Base-by-base conservation (phyloP, 1,140 invertebrate genomes). In the Drosophila willistoni region DNA sequence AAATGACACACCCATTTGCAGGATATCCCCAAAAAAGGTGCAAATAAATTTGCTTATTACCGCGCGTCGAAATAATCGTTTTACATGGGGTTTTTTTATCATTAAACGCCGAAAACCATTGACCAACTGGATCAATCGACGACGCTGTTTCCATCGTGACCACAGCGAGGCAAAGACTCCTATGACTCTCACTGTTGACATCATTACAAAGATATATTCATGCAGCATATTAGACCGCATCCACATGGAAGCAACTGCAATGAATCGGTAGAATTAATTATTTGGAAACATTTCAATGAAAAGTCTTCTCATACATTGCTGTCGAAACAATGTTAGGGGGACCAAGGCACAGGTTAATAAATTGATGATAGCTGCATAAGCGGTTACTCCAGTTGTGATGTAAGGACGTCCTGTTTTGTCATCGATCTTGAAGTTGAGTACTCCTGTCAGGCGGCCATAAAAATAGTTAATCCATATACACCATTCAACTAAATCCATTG, bases 401-500 rank as follows among this genome's bases (percentile, higher is more conserved):
- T n/a, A 34, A 1, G 59, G 51, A 0, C 59, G 64, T 19, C 73
- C 71, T 1, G 56, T 68, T 19, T 7, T n/a, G 22, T 33, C 56
- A 39, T 75, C 51, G 7, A 75, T n/a, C 9, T 75, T 64, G n/a
- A 75, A 75, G 36, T 75, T 75, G 6, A 34, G 39, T 6, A 75
- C 7, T 3, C 73, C 73, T 1, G 42, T 59, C 0, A 68, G 0
- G 1, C 61, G 64, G 1, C 33, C 9, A 34, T 68, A 68, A 2
- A 60, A 13, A 3, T 39, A 59, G 12, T 3, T 17, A 9, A 59
- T 17, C n/a, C 33, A 17, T 36, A 59, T 59, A 12, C n/a, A 36
- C 56, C 56, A 59, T 36, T 59, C 17, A 2, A 59, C 56, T 36
- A 36, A 33, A 17, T 36, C 9, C 44, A 51, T 51, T 51, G 17